Conservation (phyloP, 2,888 invertebrate species). For the Toxonevra muliebris region DNA sequence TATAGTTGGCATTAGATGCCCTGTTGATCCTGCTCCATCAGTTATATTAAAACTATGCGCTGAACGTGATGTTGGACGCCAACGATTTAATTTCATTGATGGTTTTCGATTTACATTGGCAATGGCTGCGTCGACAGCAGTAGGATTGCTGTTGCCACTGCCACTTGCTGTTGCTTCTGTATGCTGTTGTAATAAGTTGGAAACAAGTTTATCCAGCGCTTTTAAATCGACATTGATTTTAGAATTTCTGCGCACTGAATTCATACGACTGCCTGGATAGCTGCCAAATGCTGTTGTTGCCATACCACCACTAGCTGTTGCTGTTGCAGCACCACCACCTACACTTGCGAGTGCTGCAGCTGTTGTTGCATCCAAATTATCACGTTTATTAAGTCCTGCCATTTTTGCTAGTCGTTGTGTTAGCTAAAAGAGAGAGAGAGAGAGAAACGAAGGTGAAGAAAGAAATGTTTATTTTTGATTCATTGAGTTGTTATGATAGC, state of each 20-base stretch:
- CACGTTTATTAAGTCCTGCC: slow-evolving; percentile 54
- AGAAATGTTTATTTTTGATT: neutral
- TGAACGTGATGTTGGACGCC: slow-evolving; percentile 64
- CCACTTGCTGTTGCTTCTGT: slow-evolving; percentile 28
- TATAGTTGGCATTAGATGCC: slow-evolving; percentile 64
- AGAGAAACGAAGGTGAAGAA: slow-evolving; percentile 1
- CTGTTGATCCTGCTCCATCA: slow-evolving; percentile 31
- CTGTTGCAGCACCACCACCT: slow-evolving; percentile 17
- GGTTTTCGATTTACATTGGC: slow-evolving; percentile 40
- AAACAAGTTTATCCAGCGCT: slow-evolving; percentile 72
- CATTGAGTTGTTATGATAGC: too few relatives aligned
- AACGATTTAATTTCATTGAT: slow-evolving; percentile 60
- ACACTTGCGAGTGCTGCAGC: slow-evolving; percentile 37
- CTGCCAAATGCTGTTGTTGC: slow-evolving; percentile 40
- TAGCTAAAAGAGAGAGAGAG: slow-evolving; percentile 45
- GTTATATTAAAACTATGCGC: slow-evolving; percentile 53
- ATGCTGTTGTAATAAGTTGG: slow-evolving; percentile 69
- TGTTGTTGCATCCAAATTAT: slow-evolving; percentile 30
- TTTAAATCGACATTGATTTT: slow-evolving; percentile 70
- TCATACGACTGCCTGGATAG: slow-evolving; percentile 52
- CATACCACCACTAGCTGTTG: slow-evolving; percentile 35
- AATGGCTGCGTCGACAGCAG: neutral
- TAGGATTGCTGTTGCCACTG: neutral
- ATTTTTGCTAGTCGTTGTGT: slow-evolving; percentile 60
- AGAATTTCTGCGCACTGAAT: slow-evolving; percentile 58